Evolutionary conservation across 35 echinoderm and acorn worm genomes (phyloP).

Genomic region (Apostichopus californicus): DNA sequence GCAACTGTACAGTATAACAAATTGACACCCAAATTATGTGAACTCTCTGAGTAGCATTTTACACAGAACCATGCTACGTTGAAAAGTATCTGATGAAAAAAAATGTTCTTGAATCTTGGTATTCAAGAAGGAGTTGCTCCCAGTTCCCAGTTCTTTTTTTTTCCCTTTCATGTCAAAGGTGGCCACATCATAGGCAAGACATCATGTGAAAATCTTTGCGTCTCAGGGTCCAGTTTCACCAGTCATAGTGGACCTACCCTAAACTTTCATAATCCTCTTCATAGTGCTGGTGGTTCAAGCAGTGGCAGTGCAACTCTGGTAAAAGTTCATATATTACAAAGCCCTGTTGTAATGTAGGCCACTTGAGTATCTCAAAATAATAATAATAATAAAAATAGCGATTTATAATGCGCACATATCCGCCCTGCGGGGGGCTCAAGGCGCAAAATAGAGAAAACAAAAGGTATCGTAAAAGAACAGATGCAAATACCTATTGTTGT

Average conservation of each 20-base stretch:
- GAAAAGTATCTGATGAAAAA: neutral
- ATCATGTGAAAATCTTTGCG: slow-evolving; percentile 66
- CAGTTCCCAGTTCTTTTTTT: neutral
- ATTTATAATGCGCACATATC: too few species aligned
- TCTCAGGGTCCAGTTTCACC: slow-evolving; percentile 67
- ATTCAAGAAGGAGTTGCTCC: too few species aligned
- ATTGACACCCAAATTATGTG: too few species aligned
- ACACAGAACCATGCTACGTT: neutral
- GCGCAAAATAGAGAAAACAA: too few species aligned
- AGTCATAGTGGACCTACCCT: slow-evolving; percentile 48
- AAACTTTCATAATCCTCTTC: slow-evolving; percentile 42
- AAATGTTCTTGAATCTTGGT: neutral
- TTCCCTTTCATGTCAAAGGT: slow-evolving; percentile 27
- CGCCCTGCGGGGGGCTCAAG: too few species aligned
- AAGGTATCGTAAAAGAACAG: too few species aligned
- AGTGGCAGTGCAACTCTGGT: slow-evolving; percentile 66
- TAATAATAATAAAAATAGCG: too few species aligned
- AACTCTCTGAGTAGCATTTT: too few species aligned
- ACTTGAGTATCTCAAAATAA: too few species aligned
- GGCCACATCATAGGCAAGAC: slow-evolving; percentile 67
- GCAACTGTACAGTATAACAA: too few species aligned
- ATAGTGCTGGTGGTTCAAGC: slow-evolving; percentile 66
- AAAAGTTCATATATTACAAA: neutral
- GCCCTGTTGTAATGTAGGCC: too few species aligned
- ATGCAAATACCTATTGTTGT: too few species aligned